Base-by-base conservation (phyloP, 2,888 invertebrate species). In the Theretra japonica region DNA sequence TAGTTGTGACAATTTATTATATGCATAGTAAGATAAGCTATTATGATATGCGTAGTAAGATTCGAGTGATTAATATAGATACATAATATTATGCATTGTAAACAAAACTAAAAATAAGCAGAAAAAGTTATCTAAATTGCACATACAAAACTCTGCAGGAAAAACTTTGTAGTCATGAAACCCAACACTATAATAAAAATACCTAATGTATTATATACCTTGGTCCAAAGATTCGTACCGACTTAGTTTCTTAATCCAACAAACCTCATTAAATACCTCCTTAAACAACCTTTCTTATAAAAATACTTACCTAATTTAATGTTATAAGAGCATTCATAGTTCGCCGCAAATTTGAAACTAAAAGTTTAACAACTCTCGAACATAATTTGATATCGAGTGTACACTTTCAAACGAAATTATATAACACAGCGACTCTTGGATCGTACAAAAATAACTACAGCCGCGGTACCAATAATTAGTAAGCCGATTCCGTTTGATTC, bases 331-430 rank as follows among this genome's bases (percentile, higher is more conserved):
- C 30, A 19, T 30, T 8, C 2, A 19, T 30, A 19, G 17, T n/a
- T 19, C 33, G n/a, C 60, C 30, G 30, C 30, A 33, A 25, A 11
- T 17, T 28, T 28, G 30, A 59, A 59, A 59, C 59, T 28, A 33
- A 33, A 48, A 48, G 21, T 23, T 48, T 65, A 65, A 65, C 65
- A 48, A 65, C 65, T 48, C 41, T 48, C 23, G 23, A 65, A 65
- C 41, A 17, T 23, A 11, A 65, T 65, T 48, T 23, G 48, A 23
- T 48, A 48, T 19, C 19, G 60, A 33, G 19, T 41, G 23, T 48
- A 65, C 65, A 41, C 65, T 41, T 41, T 62, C 21, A 21, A 23
- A 21, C 15, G 21, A 65, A 65, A 48, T 65, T 65, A 48, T 65
- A 48, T 48, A 65, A 65, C 23, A 65, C 15, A 65, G 15, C 48